Evolutionary conservation across 92 coral and sea anemone species (phyloP), one percentile per base, ranked within the genome.

Genomic region (Epizoanthus scotinus): DNA sequence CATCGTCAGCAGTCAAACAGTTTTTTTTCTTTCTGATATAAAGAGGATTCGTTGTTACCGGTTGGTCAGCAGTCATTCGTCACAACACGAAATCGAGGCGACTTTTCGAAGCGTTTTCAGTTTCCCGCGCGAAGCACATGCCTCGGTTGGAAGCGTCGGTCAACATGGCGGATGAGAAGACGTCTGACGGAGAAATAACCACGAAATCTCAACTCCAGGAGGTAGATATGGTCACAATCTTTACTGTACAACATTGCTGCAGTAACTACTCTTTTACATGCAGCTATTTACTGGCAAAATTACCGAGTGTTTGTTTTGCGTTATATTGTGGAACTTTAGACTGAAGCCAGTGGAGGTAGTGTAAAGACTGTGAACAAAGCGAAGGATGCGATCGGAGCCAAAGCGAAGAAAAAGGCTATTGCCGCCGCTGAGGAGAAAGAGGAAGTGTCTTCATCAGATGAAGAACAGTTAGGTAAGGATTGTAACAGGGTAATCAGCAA

Each of bases 51-150:
- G 8, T 20, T 3, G 21, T 34, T 34, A 19, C 2, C 19, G 2
- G 47, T 5, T 28, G 65, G 71, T 61, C 91, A 83, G 91, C 91
- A 83, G 87, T 8, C 19, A 36, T 18, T 55, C 42, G 20, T 5
- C 34, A 29, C 1, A 14, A 71, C 91, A 78, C 44, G 81, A 83
- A 63, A 42, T 57, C 74, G 91, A 87, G 91, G 84, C 87, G 13
- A 75, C 22, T 58, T 58, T 56, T 73, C 79, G 40, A 58, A 58
- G 81, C 69, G 82, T 36, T 80, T 85, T 56, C 73, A 80, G 78
- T 91, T 89, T 91, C 93, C 96, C 93, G 93, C 93, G 89, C 89
- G 80, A 89, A 88, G 93, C 93, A 86, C 95, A 91, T 89, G 95
- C 92, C 89, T 62, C 88, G 72, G 64, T 83, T 83, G 66, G 86